These are phyloP conservation scores for Botia almorhae DNA, from an alignment of 2,797 vertebrate genomes.

Conservation along the genomic window DNA sequence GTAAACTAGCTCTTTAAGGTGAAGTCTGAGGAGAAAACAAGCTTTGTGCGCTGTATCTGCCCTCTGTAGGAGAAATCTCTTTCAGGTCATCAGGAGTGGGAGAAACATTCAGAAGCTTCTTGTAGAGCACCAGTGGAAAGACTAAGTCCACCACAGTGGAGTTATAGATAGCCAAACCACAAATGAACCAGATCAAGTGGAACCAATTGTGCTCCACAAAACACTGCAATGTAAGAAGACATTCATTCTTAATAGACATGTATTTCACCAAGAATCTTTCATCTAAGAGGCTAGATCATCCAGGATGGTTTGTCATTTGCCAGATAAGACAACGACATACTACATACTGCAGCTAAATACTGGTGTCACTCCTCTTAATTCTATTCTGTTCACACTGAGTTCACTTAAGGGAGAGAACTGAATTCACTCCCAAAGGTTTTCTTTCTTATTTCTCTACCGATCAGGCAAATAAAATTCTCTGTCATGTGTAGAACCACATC, in stretches of 20 bases:
- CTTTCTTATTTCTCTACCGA: no score
- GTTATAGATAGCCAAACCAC: constrained; percentile 97
- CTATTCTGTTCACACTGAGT: no score
- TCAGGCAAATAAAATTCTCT: no score
- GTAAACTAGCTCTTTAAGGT: not conserved
- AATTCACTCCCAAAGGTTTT: no score
- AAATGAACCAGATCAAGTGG: constrained; percentile 94
- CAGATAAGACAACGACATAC: no score
- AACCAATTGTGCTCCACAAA: constrained; percentile 99
- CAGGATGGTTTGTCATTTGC: no score
- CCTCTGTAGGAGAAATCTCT: constrained; percentile 94
- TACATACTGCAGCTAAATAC: no score
- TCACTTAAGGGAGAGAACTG: no score
- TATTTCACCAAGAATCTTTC: not conserved
- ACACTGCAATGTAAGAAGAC: constrained; percentile 80
- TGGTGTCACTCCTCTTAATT: no score
- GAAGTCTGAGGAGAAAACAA: not conserved
- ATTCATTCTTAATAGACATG: not conserved
- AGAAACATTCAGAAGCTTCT: constrained; percentile 89
- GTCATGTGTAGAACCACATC: no score
- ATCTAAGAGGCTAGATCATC: not conserved
- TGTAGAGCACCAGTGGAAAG: constrained; percentile 94
- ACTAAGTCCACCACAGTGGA: constrained; percentile 96
- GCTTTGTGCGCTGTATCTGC: constrained; percentile 80
- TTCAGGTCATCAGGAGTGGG: constrained; percentile 90